These are phyloP conservation scores for Pollimyrus isidori DNA, from an alignment of 2,113 vertebrate species.

Conservation along the genomic window DNA sequence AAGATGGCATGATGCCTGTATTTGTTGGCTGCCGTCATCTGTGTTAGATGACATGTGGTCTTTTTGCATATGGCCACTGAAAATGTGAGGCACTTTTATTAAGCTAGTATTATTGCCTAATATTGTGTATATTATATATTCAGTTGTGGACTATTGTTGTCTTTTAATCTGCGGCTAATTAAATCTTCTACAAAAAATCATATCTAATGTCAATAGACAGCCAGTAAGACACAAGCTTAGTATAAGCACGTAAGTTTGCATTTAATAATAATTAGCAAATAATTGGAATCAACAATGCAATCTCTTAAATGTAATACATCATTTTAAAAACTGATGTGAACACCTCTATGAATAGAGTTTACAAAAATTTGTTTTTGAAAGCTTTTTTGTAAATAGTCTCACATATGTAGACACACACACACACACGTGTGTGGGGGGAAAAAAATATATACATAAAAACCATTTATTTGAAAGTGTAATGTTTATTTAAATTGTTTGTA, in stretches of 20 bases:
- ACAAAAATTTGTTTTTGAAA: background rate
- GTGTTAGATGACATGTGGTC: background rate
- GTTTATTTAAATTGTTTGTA: background rate
- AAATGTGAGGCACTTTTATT: background rate
- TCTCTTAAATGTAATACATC: background rate
- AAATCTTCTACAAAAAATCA: background rate
- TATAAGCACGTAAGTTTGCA: background rate
- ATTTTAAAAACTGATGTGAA: background rate
- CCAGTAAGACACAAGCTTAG: background rate
- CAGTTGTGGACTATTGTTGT: background rate
- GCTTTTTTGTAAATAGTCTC: background rate
- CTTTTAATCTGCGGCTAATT: background rate
- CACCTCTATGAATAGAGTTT: background rate
- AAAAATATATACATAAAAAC: background rate
- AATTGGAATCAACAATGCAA: background rate
- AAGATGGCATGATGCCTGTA: background rate
- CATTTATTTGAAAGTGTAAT: background rate
- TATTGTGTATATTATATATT: background rate
- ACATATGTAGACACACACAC: background rate
- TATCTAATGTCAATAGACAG: background rate
- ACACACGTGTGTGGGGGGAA: background rate
- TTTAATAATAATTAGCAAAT: background rate
- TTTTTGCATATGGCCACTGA: background rate
- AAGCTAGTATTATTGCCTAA: background rate
- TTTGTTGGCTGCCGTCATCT: background rate